Percentiles rank a stretch among this genome's conserved stretches.
Evolutionary conservation across 2,888 invertebrate species (phyloP).

Genomic region (Eristalis arbustorum): DNA sequence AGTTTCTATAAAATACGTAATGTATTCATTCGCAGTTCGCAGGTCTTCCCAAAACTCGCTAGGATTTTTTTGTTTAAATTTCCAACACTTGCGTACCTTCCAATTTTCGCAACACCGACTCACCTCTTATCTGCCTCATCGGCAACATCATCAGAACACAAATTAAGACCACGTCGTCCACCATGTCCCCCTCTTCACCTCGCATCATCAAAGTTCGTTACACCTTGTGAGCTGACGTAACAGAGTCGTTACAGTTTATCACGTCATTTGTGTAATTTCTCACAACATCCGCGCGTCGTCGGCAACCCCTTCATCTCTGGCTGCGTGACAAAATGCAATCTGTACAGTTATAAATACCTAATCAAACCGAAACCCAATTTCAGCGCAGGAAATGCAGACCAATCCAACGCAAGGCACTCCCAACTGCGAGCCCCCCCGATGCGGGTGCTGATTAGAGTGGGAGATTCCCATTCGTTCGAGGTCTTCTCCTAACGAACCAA

Average conservation of each 20-base stretch:
- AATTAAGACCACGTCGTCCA: not conserved
- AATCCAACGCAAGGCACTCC: slow-evolving; percentile 10
- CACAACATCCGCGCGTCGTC: not conserved
- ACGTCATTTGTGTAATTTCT: not conserved
- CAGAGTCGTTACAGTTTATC: not conserved
- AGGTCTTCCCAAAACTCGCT: too few species aligned
- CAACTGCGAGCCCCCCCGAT: not conserved
- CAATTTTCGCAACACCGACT: too few species aligned
- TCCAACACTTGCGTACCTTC: too few species aligned
- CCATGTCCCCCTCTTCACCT: not conserved
- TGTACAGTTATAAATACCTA: slow-evolving; percentile 3
- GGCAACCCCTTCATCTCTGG: not conserved
- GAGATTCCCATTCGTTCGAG: slow-evolving; percentile 4
- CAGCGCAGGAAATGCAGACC: not conserved
- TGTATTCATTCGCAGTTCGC: too few species aligned
- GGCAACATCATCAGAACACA: not conserved
- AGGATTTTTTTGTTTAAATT: too few species aligned
- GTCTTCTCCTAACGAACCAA: not conserved
- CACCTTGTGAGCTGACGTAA: not conserved
- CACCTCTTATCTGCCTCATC: too few species aligned
- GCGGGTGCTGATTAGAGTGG: not conserved
- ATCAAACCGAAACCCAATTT: not conserved
- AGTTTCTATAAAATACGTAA: too few species aligned
- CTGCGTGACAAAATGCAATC: slow-evolving; percentile 37
- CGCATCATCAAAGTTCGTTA: not conserved